Percentiles rank a stretch among this genome's conserved stretches.
phyloP scores from a whole-genome alignment of 2,113 vertebrate genomes.

The Alouatta palliata region DNA sequence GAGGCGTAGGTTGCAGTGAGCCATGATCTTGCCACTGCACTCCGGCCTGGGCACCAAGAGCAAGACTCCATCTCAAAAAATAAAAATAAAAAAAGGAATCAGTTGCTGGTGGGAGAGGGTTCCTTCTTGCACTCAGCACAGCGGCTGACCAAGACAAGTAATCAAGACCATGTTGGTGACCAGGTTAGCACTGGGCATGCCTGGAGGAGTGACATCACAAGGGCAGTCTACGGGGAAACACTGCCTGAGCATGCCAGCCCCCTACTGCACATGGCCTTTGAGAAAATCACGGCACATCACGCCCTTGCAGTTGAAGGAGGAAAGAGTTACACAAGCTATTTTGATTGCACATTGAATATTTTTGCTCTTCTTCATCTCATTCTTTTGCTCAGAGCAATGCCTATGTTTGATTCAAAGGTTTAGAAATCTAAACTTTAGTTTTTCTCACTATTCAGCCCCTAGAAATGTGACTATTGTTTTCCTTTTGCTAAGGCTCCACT shows the following conservation, averaged over 20 bases:
- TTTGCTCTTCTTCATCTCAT: neutral
- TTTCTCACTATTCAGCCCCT: neutral
- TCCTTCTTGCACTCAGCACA: neutral
- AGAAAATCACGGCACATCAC: neutral
- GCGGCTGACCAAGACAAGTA: neutral
- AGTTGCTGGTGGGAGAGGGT: fast-evolving
- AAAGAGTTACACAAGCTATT: neutral
- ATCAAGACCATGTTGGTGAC: neutral
- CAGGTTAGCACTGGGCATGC: neutral
- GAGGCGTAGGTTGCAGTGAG: no score
- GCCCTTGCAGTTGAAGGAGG: neutral
- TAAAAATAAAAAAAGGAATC: no score
- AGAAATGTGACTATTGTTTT: neutral
- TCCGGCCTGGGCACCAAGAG: no score
- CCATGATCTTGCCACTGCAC: no score
- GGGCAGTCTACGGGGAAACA: neutral
- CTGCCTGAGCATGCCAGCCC: neutral
- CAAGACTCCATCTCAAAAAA: no score
- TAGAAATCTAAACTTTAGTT: neutral
- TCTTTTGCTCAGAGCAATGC: neutral
- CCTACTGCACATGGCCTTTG: no score
- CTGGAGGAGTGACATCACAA: neutral
- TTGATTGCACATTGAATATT: neutral
- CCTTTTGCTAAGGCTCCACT: neutral
- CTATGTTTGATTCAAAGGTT: neutral